Base-by-base conservation (phyloP, 2,888 invertebrate species). In the Spilarctia lutea region DNA sequence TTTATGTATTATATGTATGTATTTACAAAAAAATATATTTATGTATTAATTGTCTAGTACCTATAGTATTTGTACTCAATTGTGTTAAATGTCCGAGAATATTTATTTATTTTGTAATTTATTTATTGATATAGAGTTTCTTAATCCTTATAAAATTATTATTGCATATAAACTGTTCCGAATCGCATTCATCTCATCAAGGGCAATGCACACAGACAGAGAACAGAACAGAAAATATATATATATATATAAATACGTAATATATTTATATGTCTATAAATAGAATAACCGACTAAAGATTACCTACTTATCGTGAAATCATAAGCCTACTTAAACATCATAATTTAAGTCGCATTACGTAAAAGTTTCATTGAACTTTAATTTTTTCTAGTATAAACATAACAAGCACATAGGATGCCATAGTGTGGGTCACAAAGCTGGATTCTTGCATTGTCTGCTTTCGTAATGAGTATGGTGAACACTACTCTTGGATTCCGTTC, bases 311-410 rank as follows among this genome's bases (percentile, higher is more conserved):
- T 16, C 65, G 33, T 69, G 30, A 69, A 56, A 65, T 65, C 24
- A 42, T 27, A 65, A 35, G n/a, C 60, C 48, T 65, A 42, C 63
- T n/a, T 65, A 63, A 63, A 52, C 39, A 74, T 65, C 39, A 18
- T 66, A 16, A 56, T 66, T 74, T 33, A 66, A 33, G n/a, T 56
- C 16, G 45, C 45, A 48, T 74, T 71, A 67, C 56, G 71, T 68
- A 63, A 68, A 42, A 1, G 27, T 33, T 33, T 68, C 65, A 60
- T 30, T 60, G 65, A 60, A 70, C 71, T 11, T 42, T n/a, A n/a
- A 70, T 63, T 65, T 71, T 48, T 66, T 39, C 71, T 81, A 82
- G 75, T 68, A 79, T 83, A 81, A 83, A 76, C 60, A 75, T 79
- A 72, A 75, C 70, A 72, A 75, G 68, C 65, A 56, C 56, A 70